Percentiles rank a stretch among this genome's conserved stretches.
Conservation (phyloP, 2,888 invertebrate species). For the Apoda limacodes region DNA sequence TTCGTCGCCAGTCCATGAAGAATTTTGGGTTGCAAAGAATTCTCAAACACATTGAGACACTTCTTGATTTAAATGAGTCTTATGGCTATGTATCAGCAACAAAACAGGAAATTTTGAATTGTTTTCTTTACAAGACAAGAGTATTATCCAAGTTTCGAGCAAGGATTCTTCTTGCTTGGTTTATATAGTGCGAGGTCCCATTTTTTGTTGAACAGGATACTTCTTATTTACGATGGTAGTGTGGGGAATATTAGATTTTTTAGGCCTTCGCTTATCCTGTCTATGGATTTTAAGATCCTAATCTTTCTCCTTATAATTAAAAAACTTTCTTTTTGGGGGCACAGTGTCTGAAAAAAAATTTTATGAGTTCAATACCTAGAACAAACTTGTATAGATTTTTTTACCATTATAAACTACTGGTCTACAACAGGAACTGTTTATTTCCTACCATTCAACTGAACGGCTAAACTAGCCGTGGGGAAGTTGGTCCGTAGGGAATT, state of each 20-base stretch:
- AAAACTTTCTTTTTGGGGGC: not conserved
- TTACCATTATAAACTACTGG: not conserved
- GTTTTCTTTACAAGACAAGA: constrained; percentile 5
- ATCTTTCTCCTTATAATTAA: not conserved
- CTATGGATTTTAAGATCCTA: not conserved
- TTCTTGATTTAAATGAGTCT: constrained; percentile 9
- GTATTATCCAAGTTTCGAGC: constrained; percentile 1
- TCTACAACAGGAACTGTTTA: not conserved
- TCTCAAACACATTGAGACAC: constrained; percentile 9
- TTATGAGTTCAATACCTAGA: constrained; percentile 2
- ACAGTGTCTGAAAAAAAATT: not conserved
- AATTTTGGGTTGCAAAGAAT: no score
- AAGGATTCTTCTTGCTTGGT: constrained; percentile 3
- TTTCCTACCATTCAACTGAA: no score
- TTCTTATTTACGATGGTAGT: constrained; percentile 5
- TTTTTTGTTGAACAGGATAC: constrained; percentile 3
- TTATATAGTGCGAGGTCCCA: constrained; percentile 5
- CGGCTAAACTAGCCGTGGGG: no score
- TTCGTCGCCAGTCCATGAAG: no score
- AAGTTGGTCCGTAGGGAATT: no score
- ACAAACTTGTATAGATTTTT: not conserved
- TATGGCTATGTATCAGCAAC: constrained; percentile 10
- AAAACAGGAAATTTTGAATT: constrained; percentile 12
- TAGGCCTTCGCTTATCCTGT: not conserved
- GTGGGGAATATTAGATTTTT: constrained; percentile 2